Evolutionary conservation across 1,140 invertebrate species (phyloP).

Genomic region (Cylas formicarius): DNA sequence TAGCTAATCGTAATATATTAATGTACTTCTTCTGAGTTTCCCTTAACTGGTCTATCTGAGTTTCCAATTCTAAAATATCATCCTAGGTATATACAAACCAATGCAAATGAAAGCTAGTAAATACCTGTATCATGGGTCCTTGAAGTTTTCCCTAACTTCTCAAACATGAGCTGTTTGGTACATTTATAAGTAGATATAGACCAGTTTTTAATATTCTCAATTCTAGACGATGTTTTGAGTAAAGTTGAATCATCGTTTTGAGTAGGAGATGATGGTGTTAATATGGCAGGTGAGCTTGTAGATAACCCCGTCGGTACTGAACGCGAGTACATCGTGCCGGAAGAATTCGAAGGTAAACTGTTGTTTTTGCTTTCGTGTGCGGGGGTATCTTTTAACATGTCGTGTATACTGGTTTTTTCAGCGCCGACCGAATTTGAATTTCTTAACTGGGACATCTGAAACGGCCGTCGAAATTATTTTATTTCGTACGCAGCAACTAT

Average conservation of each 20-base stretch:
- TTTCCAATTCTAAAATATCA: conserved; percentile 70
- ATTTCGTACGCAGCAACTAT: no score
- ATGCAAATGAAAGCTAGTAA: background rate
- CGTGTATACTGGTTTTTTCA: conserved; percentile 62
- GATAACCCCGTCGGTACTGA: conserved; percentile 31
- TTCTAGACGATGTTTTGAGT: conserved; percentile 61
- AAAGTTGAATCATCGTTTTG: conserved; percentile 57
- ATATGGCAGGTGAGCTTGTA: conserved; percentile 36
- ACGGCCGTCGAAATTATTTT: background rate
- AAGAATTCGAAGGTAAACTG: conserved; percentile 42
- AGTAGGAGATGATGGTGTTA: conserved; percentile 44
- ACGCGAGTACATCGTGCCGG: conserved; percentile 28
- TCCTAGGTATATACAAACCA: background rate
- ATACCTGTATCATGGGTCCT: conserved; percentile 82
- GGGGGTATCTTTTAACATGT: conserved; percentile 80
- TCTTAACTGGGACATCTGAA: conserved; percentile 37
- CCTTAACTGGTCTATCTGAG: conserved; percentile 82
- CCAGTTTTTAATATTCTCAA: conserved; percentile 91
- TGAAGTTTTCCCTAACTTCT: conserved; percentile 89
- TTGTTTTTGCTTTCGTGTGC: conserved; percentile 68
- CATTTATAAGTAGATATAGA: conserved; percentile 96
- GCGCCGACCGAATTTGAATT: conserved; percentile 25
- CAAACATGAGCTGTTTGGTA: conserved; percentile 89
- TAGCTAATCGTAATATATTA: conserved; percentile 78
- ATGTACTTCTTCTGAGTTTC: conserved; percentile 93